These are phyloP conservation scores for Grallaria varia DNA, from an alignment of 2,113 vertebrate genomes.

Conservation along the genomic window DNA sequence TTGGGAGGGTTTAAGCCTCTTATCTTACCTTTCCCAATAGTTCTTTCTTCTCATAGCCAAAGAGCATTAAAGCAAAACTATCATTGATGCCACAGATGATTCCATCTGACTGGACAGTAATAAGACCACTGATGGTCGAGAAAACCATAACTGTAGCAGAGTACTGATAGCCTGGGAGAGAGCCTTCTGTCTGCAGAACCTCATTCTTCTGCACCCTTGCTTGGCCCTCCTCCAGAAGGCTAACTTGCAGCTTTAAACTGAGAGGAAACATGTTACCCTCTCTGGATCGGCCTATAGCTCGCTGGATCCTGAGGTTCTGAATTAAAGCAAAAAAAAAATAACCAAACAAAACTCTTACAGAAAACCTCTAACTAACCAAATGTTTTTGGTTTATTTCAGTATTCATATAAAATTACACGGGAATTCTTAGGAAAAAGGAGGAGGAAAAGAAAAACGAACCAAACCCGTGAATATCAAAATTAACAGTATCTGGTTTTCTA, in stretches of 20 bases:
- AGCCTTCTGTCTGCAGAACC: neutral
- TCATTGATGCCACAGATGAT: conserved; percentile 83
- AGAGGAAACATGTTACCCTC: conserved; percentile 80
- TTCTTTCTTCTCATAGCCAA: conserved; percentile 84
- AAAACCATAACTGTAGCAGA: conserved; percentile 83
- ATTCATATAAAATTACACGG: neutral
- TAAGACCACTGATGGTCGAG: conserved; percentile 81
- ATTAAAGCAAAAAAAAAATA: neutral
- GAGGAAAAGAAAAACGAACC: neutral
- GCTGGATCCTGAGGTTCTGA: conserved; percentile 84
- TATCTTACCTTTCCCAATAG: conserved; percentile 86
- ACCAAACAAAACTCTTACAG: neutral
- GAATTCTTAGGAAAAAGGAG: neutral
- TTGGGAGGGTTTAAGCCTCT: neutral
- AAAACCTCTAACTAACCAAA: neutral
- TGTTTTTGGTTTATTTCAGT: neutral
- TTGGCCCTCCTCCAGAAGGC: neutral
- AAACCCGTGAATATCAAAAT: neutral
- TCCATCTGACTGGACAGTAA: conserved; percentile 83
- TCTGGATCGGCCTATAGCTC: conserved; percentile 74
- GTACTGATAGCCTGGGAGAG: conserved; percentile 54
- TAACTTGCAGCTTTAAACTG: conserved; percentile 81
- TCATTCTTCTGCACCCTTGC: neutral
- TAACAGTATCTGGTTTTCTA: neutral
- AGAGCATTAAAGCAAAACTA: conserved; percentile 81